Conservation (phyloP, 2,797 vertebrate genomes). For the Paguma larvata region DNA sequence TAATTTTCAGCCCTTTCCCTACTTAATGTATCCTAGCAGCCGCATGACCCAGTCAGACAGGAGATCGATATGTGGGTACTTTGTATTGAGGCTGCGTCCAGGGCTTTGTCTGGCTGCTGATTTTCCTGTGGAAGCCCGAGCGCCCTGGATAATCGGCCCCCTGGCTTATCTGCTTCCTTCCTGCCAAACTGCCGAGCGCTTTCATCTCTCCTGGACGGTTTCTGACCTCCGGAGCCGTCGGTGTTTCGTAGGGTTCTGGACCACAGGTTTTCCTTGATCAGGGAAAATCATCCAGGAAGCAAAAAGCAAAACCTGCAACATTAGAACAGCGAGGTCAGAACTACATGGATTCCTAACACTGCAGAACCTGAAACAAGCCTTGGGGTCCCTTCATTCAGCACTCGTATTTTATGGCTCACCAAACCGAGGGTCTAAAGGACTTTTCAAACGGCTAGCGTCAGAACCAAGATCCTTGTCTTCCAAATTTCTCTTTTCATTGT, state of each 20-base stretch:
- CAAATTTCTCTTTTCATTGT: constrained; percentile 2
- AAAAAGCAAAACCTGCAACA: background rate
- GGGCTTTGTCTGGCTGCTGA: constrained; percentile 59
- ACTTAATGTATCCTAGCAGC: constrained; percentile 84
- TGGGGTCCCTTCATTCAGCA: background rate
- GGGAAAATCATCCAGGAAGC: background rate
- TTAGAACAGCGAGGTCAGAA: background rate
- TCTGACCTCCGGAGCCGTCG: constrained; percentile 4
- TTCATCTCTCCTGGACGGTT: background rate
- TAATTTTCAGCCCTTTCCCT: constrained; percentile 85
- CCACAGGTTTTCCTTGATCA: background rate
- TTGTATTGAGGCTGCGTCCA: background rate
- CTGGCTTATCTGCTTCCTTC: background rate
- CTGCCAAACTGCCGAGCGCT: constrained; percentile 1
- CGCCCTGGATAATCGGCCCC: background rate
- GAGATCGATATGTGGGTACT: constrained; percentile 84
- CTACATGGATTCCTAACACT: background rate
- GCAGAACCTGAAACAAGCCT: background rate
- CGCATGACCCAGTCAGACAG: constrained; percentile 82
- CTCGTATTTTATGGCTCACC: background rate
- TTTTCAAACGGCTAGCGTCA: background rate
- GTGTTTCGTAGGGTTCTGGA: constrained; percentile 2
- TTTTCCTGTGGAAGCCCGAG: constrained; percentile 41
- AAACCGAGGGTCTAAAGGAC: background rate
- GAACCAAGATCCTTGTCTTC: background rate